Conservation (phyloP, 2,888 invertebrate genomes). For the Emmelina monodactyla region DNA sequence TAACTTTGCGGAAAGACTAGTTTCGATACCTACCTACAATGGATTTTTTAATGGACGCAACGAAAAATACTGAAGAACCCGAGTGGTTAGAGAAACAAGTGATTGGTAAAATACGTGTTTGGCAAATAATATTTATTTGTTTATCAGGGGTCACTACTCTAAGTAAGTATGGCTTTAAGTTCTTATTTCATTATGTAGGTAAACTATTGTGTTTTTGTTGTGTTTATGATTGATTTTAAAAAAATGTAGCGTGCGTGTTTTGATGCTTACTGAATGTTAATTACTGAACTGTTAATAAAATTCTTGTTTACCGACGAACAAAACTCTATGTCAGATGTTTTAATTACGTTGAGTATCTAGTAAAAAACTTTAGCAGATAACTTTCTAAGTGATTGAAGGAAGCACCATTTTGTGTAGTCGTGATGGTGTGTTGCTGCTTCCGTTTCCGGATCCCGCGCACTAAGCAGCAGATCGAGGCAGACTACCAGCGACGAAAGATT, state of each 20-base stretch:
- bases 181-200: no score
- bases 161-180: no score
- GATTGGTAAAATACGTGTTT: slow-evolving; percentile 75
- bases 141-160: slow-evolving; percentile 69
- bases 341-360: background rate
- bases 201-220: no score
- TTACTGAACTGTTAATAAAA: no score
- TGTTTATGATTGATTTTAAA: no score
- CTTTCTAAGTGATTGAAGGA: no score
- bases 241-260: no score
- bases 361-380: slow-evolving; percentile 1
- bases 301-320: no score
- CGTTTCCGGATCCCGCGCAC: slow-evolving; percentile 92
- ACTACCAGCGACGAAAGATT: slow-evolving; percentile 84
- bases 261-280: no score
- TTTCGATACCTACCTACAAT: slow-evolving; percentile 19
- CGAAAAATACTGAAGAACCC: slow-evolving; percentile 57
- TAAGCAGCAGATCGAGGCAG: slow-evolving; percentile 94
- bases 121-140: slow-evolving; percentile 82
- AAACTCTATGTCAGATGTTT: no score
- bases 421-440: slow-evolving; percentile 89
- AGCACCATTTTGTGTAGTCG: slow-evolving; percentile 70
- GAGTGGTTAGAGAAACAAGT: slow-evolving; percentile 78
- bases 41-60: slow-evolving; percentile 49
- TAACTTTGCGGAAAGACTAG: slow-evolving; percentile 6